Evolutionary conservation across 1,140 invertebrate genomes (phyloP).

Genomic region (Zaprionus camerounensis): DNA sequence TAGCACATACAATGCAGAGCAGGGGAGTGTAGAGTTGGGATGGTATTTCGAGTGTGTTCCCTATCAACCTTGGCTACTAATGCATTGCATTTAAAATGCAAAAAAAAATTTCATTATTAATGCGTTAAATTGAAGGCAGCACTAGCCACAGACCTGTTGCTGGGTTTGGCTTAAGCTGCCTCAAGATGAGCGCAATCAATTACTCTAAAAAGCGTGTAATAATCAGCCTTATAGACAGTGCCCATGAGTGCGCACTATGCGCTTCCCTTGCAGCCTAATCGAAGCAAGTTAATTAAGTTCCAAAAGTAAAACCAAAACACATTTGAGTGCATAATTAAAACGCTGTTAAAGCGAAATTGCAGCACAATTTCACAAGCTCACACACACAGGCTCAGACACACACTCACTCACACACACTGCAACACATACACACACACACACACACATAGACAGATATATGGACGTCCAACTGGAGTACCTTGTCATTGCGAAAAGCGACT

Average conservation of each 20-base stretch:
- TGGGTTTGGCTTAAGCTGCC: slow-evolving; percentile 20
- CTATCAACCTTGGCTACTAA: slow-evolving; percentile 13
- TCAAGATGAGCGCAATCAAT: slow-evolving; percentile 16
- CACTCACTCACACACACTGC: not conserved
- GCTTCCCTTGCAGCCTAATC: not conserved
- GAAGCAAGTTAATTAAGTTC: slow-evolving; percentile 67
- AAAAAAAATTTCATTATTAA: too few species aligned
- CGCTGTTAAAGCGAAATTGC: slow-evolving; percentile 35
- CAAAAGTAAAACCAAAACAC: slow-evolving; percentile 30
- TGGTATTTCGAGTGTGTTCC: not conserved
- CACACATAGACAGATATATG: not conserved
- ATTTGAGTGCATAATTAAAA: slow-evolving; percentile 72
- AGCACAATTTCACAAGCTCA: slow-evolving; percentile 63
- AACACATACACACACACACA: not conserved
- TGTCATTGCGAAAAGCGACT: slow-evolving; percentile 74
- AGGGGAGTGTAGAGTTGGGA: not conserved
- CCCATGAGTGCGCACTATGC: slow-evolving; percentile 45
- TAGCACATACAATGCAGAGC: not conserved
- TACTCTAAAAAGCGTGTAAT: slow-evolving; percentile 35
- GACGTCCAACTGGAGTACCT: slow-evolving; percentile 38
- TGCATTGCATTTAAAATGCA: not conserved
- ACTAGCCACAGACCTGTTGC: slow-evolving; percentile 14
- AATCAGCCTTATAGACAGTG: slow-evolving; percentile 43
- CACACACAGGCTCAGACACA: not conserved
- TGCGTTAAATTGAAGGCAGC: not conserved